Evolutionary conservation across 2,113 vertebrate species (phyloP), one percentile per base, ranked within the genome.

Genomic region (Ammodytes dubius): DNA sequence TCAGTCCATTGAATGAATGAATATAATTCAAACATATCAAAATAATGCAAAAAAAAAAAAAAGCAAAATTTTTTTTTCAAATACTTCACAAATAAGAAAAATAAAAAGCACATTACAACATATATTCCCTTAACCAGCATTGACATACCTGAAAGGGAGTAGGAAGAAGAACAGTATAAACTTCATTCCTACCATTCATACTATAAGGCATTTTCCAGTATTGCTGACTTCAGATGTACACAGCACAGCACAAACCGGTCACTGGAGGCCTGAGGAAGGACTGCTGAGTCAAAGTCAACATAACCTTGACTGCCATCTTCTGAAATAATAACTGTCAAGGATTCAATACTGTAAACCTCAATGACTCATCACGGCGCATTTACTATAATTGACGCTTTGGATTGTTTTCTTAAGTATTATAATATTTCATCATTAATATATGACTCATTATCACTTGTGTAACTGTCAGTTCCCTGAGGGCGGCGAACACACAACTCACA

Each of bases 251-350:
- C 17, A 46, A 52, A 64, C 27, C 43, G 2, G 49, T 70, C 84
- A 12, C 46, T 46, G 57, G 76, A 83, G 82, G 17, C 61, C 19
- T 9, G 52, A 70, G 17, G 56, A 83, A 27, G 27, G 57, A 83
- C 56, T 65, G 86, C 86, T 77, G 86, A 90, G 79, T 87, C 84
- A 84, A 52, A 71, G 79, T 74, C 7, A 63, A 0, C 13, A 63
- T 57, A 45, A 69, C 75, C 81, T 87, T 77, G n/a, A 64, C 65
- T 60, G 85, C 65, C 73, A 58, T 65, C 69, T 68, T 76, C 40
- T 0, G 35, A 57, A 57, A 45, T 53, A 27, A 37, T 17, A 27
- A 8, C 56, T 57, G 72, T 42, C 63, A 60, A 9, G 17, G 52
- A 50, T 64, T 3, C 0, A 43, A 67, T 12, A 46, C 2, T 27